These are phyloP conservation scores for Ageneiosus marmoratus DNA, from an alignment of 2,113 vertebrate species.

Conservation along the genomic window DNA sequence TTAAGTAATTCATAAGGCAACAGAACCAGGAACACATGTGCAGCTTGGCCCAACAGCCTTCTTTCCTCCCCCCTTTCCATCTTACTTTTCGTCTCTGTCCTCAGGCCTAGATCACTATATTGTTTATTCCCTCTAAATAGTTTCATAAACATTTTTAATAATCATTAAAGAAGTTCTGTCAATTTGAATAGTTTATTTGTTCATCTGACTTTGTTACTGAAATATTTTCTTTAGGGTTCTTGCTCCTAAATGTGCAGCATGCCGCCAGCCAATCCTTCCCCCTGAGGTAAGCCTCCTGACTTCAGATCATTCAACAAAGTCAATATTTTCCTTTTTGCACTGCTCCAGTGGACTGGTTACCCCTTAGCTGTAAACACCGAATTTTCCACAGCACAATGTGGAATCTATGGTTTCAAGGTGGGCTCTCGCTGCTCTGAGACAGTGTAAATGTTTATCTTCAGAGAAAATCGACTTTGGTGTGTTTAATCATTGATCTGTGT, in stretches of 20 bases:
- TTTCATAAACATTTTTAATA: background rate
- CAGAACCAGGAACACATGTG: constrained; percentile 61
- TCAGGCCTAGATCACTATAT: background rate
- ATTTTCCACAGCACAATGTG: constrained; percentile 14
- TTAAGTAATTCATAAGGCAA: constrained; percentile 47
- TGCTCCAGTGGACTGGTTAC: background rate
- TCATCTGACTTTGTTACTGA: background rate
- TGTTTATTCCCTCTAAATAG: background rate
- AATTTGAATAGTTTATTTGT: background rate
- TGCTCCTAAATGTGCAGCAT: constrained; percentile 93
- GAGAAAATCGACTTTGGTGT: background rate
- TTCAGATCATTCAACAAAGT: background rate
- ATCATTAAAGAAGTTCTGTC: background rate
- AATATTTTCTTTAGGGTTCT: constrained; percentile 78
- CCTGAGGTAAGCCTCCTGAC: constrained; percentile 79
- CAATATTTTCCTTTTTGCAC: background rate
- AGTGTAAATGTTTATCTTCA: constrained; percentile 10
- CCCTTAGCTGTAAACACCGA: background rate
- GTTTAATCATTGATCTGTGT: constrained; percentile 21
- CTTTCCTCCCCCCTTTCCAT: background rate
- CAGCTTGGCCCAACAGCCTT: constrained; percentile 52
- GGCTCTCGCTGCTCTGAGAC: background rate
- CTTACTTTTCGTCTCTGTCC: constrained; percentile 15
- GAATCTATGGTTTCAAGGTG: background rate
- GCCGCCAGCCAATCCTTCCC: constrained; percentile 90